Evolutionary conservation across 1,140 invertebrate genomes (phyloP), one percentile per base, ranked within the genome.

Genomic region (Pseudachorutes palmiensis): DNA sequence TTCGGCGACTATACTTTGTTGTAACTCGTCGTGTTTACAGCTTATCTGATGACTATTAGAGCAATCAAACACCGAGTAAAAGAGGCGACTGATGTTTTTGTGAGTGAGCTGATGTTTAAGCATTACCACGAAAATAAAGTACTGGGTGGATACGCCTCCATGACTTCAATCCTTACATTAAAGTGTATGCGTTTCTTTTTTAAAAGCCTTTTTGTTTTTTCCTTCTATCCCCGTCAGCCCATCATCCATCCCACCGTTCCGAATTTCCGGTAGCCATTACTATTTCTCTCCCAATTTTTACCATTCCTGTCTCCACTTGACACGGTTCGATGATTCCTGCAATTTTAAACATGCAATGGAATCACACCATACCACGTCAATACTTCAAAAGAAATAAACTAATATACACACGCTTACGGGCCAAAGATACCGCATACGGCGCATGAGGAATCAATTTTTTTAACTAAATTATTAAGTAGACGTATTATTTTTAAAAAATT

Each of bases 221-320:
- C 55, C 55, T 24, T 9, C 22, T 9, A 22, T 9, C 5, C 55
- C 24, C 55, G 9, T 22, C 55, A 22, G 12, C 22, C 5, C 28
- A 9, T 9, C 12, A 9, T 58, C n/a, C n/a, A 29, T 24, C 55
- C 16, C 14, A 26, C 3, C 24, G 33, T 24, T 24, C 63, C 68
- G 55, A 68, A 65, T 68, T 72, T 72, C 71, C 71, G 71, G 71
- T 72, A 63, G 71, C 71, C 71, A 72, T 72, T 64, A 58, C 28
- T 58, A 29, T 58, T 58, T 58, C 55, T 48, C n/a, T n/a, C n/a
- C 28, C 28, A 24, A 24, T 29, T 24, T 29, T 29, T 29, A 60
- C 24, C 31, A n/a, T 48, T 51, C 62, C 41, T 45, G 31, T 62
- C 51, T 36, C 36, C 33, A 31, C 51, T 63, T 64, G 48, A 67